These are phyloP conservation scores for Carassius gibelio DNA, from an alignment of 2,113 vertebrate species.

Conservation along the genomic window DNA sequence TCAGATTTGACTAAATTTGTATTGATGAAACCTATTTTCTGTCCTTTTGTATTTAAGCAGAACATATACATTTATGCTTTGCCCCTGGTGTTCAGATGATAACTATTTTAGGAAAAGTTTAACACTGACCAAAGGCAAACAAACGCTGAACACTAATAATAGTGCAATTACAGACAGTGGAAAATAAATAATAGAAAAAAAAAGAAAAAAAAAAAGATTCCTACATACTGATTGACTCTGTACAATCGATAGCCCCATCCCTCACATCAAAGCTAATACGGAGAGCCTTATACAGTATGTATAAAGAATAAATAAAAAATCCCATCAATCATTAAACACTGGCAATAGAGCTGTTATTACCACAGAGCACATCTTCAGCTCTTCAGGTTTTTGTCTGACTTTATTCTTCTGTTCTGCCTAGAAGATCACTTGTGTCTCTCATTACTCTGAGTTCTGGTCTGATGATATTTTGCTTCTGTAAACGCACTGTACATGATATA, in stretches of 20 bases:
- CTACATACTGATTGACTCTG: constrained; percentile 27
- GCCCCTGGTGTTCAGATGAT: constrained; percentile 45
- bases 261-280: constrained; percentile 35
- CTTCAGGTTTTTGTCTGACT: constrained; percentile 14
- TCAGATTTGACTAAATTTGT: constrained; percentile 7
- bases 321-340: constrained; percentile 26
- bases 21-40: constrained; percentile 23
- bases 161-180: constrained; percentile 53
- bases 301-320: constrained; percentile 1
- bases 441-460: background rate
- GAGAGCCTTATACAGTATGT: constrained; percentile 30
- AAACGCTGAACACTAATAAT: constrained; percentile 54
- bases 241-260: constrained; percentile 38
- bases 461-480: background rate
- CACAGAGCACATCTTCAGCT: constrained; percentile 11
- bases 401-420: background rate
- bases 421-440: background rate
- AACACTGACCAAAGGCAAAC: constrained; percentile 61
- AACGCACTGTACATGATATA: background rate
- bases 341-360: constrained; percentile 31
- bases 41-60: background rate
- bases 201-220: constrained; percentile 25
- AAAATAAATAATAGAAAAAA: constrained; percentile 60
- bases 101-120: constrained; percentile 57
- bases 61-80: constrained; percentile 34